Evolutionary conservation across 2,888 invertebrate species (phyloP).

Genomic region (Synanthedon andrenaeformis): DNA sequence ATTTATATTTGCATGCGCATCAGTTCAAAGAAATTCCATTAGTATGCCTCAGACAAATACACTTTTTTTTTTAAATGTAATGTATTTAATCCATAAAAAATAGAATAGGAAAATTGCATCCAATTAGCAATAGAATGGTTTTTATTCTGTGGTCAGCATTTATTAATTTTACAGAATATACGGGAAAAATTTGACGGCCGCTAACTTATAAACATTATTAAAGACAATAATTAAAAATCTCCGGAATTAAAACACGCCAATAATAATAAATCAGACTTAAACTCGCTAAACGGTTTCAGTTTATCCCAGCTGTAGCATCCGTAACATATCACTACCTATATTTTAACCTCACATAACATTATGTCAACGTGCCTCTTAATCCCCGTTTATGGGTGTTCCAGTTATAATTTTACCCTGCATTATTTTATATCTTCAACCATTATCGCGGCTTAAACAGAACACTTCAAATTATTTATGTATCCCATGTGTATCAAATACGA

Average conservation of each 20-base stretch:
- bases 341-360: conserved; percentile 26
- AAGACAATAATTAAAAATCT: no score
- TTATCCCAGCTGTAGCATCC: conserved; percentile 8
- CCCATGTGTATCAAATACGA: conserved; percentile 23
- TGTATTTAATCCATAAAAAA: no score
- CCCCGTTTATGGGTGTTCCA: conserved; percentile 36
- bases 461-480: conserved; percentile 35
- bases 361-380: conserved; percentile 45
- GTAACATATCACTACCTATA: conserved; percentile 12
- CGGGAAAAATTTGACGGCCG: no score
- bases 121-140: no score
- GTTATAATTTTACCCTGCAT: conserved; percentile 54
- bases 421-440: conserved; percentile 46
- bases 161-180: no score
- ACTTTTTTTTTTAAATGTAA: no score
- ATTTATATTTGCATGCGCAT: no score
- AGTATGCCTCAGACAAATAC: no score
- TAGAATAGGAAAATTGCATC: no score
- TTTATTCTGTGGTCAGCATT: no score
- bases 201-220: no score
- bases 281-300: conserved; percentile 17
- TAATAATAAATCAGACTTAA: neutral
- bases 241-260: neutral
- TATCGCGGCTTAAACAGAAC: conserved; percentile 38
- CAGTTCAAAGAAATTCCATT: no score